Conservation (phyloP, 2,888 invertebrate genomes). For the Lamproptera curius region DNA sequence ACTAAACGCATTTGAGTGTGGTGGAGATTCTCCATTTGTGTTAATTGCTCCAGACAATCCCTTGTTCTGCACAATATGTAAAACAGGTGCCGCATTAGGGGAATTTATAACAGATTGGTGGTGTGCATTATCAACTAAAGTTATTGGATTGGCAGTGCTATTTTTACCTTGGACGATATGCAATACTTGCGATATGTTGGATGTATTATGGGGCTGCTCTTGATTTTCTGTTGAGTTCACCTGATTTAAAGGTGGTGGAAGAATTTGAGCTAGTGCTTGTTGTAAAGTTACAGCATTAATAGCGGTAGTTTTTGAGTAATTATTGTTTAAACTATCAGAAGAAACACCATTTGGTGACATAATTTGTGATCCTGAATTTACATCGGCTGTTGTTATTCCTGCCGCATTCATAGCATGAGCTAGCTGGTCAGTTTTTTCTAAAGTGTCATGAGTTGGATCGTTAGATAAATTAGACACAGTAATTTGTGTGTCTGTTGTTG, state of each 20-base stretch:
- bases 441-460: conserved; percentile 25
- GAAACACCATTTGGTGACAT: too few species aligned
- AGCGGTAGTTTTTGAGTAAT: conserved; percentile 52
- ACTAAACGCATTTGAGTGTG: conserved; percentile 53
- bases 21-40: conserved; percentile 41
- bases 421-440: conserved; percentile 61
- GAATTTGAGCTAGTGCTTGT: conserved; percentile 68
- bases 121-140: conserved; percentile 59
- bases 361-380: conserved; percentile 3
- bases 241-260: conserved; percentile 65
- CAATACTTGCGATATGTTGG: conserved; percentile 55
- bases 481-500: conserved; percentile 24
- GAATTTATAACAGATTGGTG: conserved; percentile 58
- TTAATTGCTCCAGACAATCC: conserved; percentile 34
- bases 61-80: conserved; percentile 73
- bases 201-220: conserved; percentile 40
- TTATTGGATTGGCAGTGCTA: conserved; percentile 56
- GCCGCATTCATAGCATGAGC: conserved; percentile 70
- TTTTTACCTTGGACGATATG: conserved; percentile 72
- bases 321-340: conserved; percentile 40
- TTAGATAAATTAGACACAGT: conserved; percentile 26
- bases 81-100: conserved; percentile 56
- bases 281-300: conserved; percentile 66
- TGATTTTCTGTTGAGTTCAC: conserved; percentile 45
- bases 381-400: conserved; percentile 52